Evolutionary conservation across 2,888 invertebrate genomes (phyloP), one percentile per base, ranked within the genome.

Genomic region (Melanostoma scalare): DNA sequence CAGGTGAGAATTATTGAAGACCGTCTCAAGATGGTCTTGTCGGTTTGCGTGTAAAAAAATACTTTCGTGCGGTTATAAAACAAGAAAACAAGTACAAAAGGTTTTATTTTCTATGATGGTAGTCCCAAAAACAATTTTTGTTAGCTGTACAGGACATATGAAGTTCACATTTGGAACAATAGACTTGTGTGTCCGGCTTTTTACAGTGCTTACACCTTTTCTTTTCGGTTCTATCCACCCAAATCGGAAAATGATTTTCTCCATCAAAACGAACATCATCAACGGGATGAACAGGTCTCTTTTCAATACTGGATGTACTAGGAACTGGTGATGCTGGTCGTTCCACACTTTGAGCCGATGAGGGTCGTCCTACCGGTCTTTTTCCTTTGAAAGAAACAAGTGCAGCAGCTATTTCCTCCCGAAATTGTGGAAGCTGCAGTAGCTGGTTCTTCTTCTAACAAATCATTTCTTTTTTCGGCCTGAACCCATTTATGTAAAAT

Each of bases 331-430:
- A 20, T 20, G 20, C 20, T 20, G 20, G 20, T 20, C 20, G 20
- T 20, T 20, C 20, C 20, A 20, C 20, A 20, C 20, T 20, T 20
- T 20, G 20, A 20, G 20, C 58, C 58, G 30, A 42, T 58, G 9
- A 42, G 30, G n/a, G 56, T n/a, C 40, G 56, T 38, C 56, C 36
- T 56, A 56, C 10, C 36, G 42, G 9, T 30, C 58, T 9, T 42
- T 58, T 58, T 56, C 20, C 56, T 40, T 40, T 40, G 40, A 30
- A 58, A 31, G 30, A 42, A 30, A 42, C 58, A 58, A 58, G 58
- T 42, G 4, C 20, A 20, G 20, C 20, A 20, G 20, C 20, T 20
- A 20, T 20, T 20, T 20, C 20, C 20, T 20, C 20, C 20, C 20
- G 20, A 20, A 20, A 20, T 20, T 20, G 20, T 20, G 20, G 20